Conservation (phyloP, 2,113 vertebrate genomes). For the Melanocharis versteri region DNA sequence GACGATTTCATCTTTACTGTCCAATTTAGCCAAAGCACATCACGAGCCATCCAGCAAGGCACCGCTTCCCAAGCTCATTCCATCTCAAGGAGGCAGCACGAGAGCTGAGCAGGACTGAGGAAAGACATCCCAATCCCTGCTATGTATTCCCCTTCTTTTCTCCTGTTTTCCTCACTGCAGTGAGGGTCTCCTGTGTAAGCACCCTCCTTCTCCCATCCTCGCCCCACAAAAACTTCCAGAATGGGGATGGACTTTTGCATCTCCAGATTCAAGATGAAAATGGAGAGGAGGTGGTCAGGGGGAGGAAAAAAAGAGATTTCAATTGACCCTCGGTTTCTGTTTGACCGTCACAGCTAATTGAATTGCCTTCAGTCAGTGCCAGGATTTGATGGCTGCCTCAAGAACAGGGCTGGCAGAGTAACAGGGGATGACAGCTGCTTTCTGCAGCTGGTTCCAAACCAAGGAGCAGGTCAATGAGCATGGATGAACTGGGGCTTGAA, state of each 20-base stretch:
- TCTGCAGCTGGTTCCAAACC: conserved; percentile 41
- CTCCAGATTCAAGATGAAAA: neutral
- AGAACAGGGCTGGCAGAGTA: conserved; percentile 37
- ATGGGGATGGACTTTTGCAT: neutral
- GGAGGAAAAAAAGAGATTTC: neutral
- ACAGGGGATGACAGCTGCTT: conserved; percentile 57
- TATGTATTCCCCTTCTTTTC: neutral
- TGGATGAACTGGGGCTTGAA: conserved; percentile 17
- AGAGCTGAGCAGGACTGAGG: neutral
- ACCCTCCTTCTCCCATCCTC: neutral
- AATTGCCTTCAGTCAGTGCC: conserved; percentile 58
- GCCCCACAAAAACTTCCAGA: neutral
- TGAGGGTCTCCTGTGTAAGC: neutral
- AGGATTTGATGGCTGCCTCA: conserved; percentile 44
- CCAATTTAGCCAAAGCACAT: neutral
- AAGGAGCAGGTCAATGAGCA: conserved; percentile 21
- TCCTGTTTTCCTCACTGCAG: neutral
- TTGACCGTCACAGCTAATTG: conserved; percentile 63
- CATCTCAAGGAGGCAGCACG: neutral
- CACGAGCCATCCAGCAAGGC: neutral
- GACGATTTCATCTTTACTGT: neutral
- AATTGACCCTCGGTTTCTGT: neutral
- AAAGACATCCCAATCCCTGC: neutral
- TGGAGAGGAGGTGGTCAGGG: neutral
- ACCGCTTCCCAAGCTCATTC: neutral